phyloP scores from a whole-genome alignment of 2,888 invertebrate species.

The Drosophila formosana region DNA sequence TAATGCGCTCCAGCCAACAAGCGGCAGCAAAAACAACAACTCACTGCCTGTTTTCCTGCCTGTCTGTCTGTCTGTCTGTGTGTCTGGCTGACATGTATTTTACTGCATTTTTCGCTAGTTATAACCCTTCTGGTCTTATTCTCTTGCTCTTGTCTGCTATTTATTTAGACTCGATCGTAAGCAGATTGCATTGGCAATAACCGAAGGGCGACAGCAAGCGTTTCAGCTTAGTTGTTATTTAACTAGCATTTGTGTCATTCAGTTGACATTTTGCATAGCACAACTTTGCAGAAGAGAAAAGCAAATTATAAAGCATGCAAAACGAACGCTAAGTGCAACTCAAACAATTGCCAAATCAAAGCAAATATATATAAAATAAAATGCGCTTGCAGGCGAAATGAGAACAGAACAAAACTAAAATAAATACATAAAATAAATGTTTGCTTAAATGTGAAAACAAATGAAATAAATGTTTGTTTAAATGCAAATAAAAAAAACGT shows the following conservation, averaged over 20 bases:
- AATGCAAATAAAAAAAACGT: background rate
- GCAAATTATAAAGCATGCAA: constrained; percentile 31
- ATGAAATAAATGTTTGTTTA: constrained; percentile 24
- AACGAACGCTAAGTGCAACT: constrained; percentile 11
- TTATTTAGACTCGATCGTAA: constrained; percentile 63
- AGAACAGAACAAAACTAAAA: constrained; percentile 1
- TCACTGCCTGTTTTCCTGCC: constrained; percentile 24
- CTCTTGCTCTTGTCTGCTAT: constrained; percentile 14
- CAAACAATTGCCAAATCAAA: constrained; percentile 30
- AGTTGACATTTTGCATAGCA: constrained; percentile 43
- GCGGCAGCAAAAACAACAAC: constrained; percentile 23
- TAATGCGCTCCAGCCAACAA: constrained; percentile 66
- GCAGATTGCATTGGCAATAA: constrained; percentile 52
- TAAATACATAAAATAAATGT: constrained; percentile 5
- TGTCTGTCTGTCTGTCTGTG: constrained; percentile 34
- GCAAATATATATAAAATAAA: constrained; percentile 16
- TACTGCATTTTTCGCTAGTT: constrained; percentile 62
- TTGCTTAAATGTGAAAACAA: constrained; percentile 10
- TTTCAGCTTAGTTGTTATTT: constrained; percentile 56
- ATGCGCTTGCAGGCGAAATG: constrained; percentile 9
- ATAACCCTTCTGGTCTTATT: constrained; percentile 23
- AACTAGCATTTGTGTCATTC: constrained; percentile 43
- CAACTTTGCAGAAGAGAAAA: constrained; percentile 23
- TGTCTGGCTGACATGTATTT: constrained; percentile 58
- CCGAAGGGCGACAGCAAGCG: constrained; percentile 28